phyloP scores from a whole-genome alignment of 2,113 vertebrate genomes.

The Hypanus sabinus region DNA sequence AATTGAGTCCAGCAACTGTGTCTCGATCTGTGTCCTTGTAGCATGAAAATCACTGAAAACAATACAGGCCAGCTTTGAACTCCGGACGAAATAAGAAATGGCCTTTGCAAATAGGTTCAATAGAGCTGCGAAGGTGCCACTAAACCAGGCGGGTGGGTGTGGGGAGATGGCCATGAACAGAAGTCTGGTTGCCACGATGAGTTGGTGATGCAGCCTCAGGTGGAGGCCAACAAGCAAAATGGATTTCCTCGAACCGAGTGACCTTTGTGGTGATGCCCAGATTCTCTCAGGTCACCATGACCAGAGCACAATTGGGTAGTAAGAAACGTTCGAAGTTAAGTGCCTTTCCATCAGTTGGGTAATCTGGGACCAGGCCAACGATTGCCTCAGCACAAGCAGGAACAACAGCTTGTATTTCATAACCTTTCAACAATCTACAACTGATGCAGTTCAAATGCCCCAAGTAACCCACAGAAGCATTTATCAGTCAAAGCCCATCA shows the following conservation, averaged over 20 bases:
- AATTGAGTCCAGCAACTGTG: background rate
- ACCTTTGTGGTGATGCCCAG: background rate
- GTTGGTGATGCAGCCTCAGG: too few relatives aligned
- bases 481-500: background rate
- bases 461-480: background rate
- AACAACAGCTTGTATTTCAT: background rate
- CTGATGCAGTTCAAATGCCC: background rate
- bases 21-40: background rate
- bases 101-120: background rate
- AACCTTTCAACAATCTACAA: background rate
- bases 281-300: background rate
- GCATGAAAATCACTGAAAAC: background rate
- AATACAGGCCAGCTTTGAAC: background rate
- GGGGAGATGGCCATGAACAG: too few relatives aligned
- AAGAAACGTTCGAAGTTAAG: background rate
- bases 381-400: background rate
- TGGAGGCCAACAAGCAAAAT: background rate
- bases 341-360: background rate
- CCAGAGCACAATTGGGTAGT: background rate
- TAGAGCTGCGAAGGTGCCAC: background rate
- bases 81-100: background rate
- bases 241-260: background rate
- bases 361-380: background rate
- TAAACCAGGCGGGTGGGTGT: background rate
- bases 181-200: background rate